A percentile compares a stretch with the other conserved stretches of the same genome.
These are phyloP conservation scores for Mallateleia sp. DNA, from an alignment of 2,888 invertebrate genomes.

Conservation along the genomic window DNA sequence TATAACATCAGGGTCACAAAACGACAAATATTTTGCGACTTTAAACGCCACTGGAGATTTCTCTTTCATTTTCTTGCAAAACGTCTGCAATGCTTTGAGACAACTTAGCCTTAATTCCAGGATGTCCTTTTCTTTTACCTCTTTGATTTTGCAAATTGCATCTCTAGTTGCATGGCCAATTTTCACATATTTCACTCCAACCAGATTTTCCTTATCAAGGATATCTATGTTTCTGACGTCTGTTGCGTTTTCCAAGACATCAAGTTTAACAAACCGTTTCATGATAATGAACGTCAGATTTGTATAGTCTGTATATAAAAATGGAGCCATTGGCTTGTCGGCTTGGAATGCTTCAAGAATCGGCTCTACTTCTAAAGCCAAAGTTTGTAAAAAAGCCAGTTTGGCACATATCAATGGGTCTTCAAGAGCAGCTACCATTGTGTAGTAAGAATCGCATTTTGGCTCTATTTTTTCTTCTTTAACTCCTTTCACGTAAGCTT, in stretches of 20 bases:
- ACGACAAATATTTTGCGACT: conserved; percentile 7
- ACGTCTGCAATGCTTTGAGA: conserved; percentile 22
- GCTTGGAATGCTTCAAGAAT: conserved; percentile 76
- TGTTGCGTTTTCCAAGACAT: not conserved
- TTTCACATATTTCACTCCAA: conserved; percentile 6
- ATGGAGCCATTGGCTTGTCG: conserved; percentile 73
- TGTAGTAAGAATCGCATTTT: conserved; percentile 11
- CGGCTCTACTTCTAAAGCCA: conserved; percentile 72
- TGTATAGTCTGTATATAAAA: conserved; percentile 53
- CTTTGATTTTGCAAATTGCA: not conserved
- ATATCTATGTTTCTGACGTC: conserved; percentile 6
- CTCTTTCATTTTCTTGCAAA: conserved; percentile 42
- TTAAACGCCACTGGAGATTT: conserved; percentile 32
- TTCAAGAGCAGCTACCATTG: conserved; percentile 5
- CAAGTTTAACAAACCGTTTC: conserved; percentile 8
- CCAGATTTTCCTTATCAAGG: conserved; percentile 1
- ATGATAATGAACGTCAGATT: not conserved
- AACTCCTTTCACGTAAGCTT: conserved; percentile 13
- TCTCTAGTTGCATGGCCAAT: conserved; percentile 5
- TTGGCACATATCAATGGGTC: conserved; percentile 42
- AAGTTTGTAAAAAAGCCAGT: conserved; percentile 70
- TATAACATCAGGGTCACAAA: conserved; percentile 45
- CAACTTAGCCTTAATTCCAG: conserved; percentile 18
- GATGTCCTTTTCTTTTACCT: conserved; percentile 4
- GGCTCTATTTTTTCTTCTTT: conserved; percentile 22